Base-by-base conservation (phyloP, 2,888 invertebrate genomes). In the Choristoneura rosaceana region DNA sequence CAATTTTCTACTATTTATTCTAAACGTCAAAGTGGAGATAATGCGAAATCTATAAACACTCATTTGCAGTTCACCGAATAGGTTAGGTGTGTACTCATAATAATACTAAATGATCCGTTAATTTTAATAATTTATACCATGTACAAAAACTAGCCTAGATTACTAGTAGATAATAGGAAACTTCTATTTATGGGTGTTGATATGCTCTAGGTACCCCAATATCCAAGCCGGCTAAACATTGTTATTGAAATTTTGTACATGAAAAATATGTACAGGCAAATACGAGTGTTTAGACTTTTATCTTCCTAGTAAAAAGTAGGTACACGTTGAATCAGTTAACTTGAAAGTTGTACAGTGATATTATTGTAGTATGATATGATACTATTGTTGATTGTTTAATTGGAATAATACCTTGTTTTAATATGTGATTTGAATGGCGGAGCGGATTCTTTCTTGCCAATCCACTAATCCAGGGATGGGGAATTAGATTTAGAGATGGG, bases 111-210 rank as follows among this genome's bases (percentile, higher is more conserved):
- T 45, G 52, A 64, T 70, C 25, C 63, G 17, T 47, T 65, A 52
- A 65, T 41, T 59, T 70, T 60, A 50, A 61, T 70, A 65, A 70
- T 70, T 65, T 70, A 65, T 70, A 70, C 52, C 60, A 33, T 70
- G 70, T 70, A 70, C 70, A 70, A 70, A 61, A 60, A 60, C 50
- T 70, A 66, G 59, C 4, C n/a, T 55, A 55, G 55, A 55, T 55
- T 55, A 55, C 25, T 9, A 55, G 12, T 55, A 55, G 55, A 12
- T 55, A 25, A 55, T 55, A 55, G 25, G 55, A 25, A 55, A 55
- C 25, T 25, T 55, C 55, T 55, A 55, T 55, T 55, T 55, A 55
- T 55, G 55, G 25, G 55, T 55, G 25, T 55, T 55, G 12, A 55
- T 55, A 4, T 38, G 38, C 38, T 38, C 8, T 25, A 25, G 4